phyloP scores from a whole-genome alignment of 2,888 invertebrate genomes.

The Dynastes tityus region DNA sequence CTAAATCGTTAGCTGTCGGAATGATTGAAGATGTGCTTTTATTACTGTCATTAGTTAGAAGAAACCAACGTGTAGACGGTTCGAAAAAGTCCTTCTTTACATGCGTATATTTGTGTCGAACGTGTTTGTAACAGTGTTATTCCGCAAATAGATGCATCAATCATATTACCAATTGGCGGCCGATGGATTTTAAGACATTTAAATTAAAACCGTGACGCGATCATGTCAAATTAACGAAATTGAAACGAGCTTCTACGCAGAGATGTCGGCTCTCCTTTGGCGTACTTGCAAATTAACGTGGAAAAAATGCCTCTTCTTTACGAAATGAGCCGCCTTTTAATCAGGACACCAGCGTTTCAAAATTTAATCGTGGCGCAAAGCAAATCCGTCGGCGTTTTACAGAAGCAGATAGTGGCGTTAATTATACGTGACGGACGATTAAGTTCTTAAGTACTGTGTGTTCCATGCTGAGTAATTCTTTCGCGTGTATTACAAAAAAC shows the following conservation, averaged over 20 bases:
- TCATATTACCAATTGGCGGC: slow-evolving; percentile 20
- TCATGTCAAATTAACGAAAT: slow-evolving; percentile 40
- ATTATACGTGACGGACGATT: slow-evolving; percentile 31
- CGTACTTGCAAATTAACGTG: slow-evolving; percentile 11
- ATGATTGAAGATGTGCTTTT: slow-evolving; percentile 25
- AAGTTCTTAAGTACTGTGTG: neutral
- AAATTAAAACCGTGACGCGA: slow-evolving; percentile 38
- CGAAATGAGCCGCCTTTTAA: slow-evolving; percentile 28
- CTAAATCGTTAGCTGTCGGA: slow-evolving; percentile 23
- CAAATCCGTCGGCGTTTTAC: slow-evolving; percentile 21
- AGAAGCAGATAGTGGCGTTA: slow-evolving; percentile 11
- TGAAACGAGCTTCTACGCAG: slow-evolving; percentile 1
- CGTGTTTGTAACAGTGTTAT: neutral
- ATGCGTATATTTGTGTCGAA: neutral
- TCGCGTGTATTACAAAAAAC: no score
- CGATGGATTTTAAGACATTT: slow-evolving; percentile 20
- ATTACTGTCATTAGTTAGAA: slow-evolving; percentile 9
- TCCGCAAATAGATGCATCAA: slow-evolving; percentile 13
- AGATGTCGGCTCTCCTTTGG: slow-evolving; percentile 11
- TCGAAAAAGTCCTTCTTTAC: neutral
- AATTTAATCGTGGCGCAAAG: slow-evolving; percentile 21
- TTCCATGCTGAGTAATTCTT: no score
- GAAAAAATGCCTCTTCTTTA: slow-evolving; percentile 4
- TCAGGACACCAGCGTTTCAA: slow-evolving; percentile 5
- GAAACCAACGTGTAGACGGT: neutral